These are phyloP conservation scores for Zoanthus solanderi DNA, from an alignment of 92 coral and sea anemone species.

Conservation along the genomic window DNA sequence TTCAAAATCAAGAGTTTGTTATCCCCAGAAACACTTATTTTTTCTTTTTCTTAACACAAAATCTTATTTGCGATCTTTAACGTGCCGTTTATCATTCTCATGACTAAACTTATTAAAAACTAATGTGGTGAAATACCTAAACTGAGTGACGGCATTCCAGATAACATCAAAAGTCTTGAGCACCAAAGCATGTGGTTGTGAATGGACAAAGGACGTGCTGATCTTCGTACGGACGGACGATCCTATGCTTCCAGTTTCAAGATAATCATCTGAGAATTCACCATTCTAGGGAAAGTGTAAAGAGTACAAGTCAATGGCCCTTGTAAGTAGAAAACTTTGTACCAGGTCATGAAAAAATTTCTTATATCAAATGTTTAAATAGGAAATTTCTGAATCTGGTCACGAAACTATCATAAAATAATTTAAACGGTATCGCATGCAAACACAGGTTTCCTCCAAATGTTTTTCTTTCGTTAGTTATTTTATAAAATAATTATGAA, in stretches of 20 bases:
- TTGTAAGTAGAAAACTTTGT: background rate
- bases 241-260: slow-evolving; percentile 43
- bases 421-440: no score
- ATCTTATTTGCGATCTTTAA: no score
- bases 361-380: no score
- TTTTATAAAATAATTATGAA: no score
- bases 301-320: background rate
- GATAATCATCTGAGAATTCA: slow-evolving; percentile 54
- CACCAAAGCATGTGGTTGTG: slow-evolving; percentile 77
- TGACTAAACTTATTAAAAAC: background rate
- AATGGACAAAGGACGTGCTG: slow-evolving; percentile 51
- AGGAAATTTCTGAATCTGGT: no score
- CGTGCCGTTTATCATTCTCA: background rate
- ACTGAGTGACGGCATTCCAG: slow-evolving; percentile 98
- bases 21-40: no score
- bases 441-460: no score
- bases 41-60: no score
- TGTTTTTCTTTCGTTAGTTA: no score
- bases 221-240: slow-evolving; percentile 70
- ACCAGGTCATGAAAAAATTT: no score
- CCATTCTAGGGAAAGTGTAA: slow-evolving; percentile 27
- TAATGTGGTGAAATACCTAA: slow-evolving; percentile 67
- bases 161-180: slow-evolving; percentile 86
- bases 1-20: no score
- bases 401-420: no score